phyloP scores from a whole-genome alignment of 2,888 invertebrate species.

The Pantelozetes paolii region DNA sequence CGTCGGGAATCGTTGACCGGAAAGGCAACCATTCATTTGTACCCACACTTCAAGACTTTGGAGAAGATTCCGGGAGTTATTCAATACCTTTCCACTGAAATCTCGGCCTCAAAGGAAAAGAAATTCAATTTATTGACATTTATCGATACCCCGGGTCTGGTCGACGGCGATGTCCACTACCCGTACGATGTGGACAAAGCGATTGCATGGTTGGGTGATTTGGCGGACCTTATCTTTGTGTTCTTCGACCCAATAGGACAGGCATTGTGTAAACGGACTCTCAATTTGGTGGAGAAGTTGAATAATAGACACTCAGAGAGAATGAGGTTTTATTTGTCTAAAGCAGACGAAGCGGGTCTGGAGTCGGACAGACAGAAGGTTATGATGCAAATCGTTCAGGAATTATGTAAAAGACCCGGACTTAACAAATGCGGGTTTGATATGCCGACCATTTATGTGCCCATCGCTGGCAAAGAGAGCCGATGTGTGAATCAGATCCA shows the following conservation, averaged over 20 bases:
- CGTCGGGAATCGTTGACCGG: constrained; percentile 60
- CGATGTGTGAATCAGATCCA: constrained; percentile 59
- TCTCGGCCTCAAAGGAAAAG: constrained; percentile 58
- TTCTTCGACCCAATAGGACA: constrained; percentile 63
- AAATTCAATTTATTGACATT: constrained; percentile 60
- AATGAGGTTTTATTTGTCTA: constrained; percentile 58
- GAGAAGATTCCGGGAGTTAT: constrained; percentile 57
- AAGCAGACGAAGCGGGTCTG: constrained; percentile 60
- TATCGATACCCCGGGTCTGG: constrained; percentile 61
- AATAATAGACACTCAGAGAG: constrained; percentile 57
- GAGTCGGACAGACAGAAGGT: constrained; percentile 60
- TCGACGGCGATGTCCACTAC: constrained; percentile 61
- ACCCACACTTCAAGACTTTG: constrained; percentile 59
- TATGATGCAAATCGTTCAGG: constrained; percentile 61
- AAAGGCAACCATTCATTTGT: constrained; percentile 59
- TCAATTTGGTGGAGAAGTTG: constrained; percentile 58
- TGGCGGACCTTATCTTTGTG: constrained; percentile 59
- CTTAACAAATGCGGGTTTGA: constrained; percentile 59
- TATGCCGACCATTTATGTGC: constrained; percentile 60
- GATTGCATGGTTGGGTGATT: constrained; percentile 57
- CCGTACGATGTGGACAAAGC: constrained; percentile 60
- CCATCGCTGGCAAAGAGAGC: constrained; percentile 49
- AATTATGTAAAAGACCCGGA: constrained; percentile 59
- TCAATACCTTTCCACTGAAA: constrained; percentile 58
- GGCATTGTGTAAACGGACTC: constrained; percentile 59